Conservation (phyloP, 2,888 invertebrate genomes). For the Acanthopleura granulata region DNA sequence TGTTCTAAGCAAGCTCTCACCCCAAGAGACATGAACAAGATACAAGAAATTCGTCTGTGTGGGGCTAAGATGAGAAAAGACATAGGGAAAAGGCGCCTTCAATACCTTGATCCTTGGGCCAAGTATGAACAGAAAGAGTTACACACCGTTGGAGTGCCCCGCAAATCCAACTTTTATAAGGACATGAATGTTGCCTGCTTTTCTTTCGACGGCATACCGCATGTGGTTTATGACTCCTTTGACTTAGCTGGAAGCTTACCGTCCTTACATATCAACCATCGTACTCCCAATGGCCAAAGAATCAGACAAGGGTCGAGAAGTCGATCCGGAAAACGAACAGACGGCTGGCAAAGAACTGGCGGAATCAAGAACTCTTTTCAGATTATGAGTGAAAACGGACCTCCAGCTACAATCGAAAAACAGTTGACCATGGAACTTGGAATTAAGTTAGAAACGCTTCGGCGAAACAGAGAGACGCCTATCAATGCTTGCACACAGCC, state of each 20-base stretch:
- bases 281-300: not conserved
- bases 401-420: constrained; percentile 48
- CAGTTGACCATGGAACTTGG: constrained; percentile 48
- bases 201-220: not conserved
- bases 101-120: constrained; percentile 8
- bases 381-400: constrained; percentile 44
- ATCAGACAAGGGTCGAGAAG: not conserved
- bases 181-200: not conserved
- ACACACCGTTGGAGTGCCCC: not conserved
- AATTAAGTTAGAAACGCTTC: constrained; percentile 43
- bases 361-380: constrained; percentile 50
- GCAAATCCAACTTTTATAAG: not conserved
- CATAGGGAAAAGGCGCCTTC: not conserved
- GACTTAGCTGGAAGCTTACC: constrained; percentile 43
- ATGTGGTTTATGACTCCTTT: constrained; percentile 39
- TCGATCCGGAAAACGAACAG: not conserved
- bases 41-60: constrained; percentile 31
- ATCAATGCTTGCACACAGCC: not conserved
- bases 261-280: constrained; percentile 35
- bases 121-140: not conserved
- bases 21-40: constrained; percentile 33
- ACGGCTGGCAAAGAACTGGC: constrained; percentile 35
- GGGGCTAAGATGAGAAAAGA: constrained; percentile 13
- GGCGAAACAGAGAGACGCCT: constrained; percentile 42
- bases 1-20: constrained; percentile 34